phyloP scores from a whole-genome alignment of 2,113 vertebrate species.

The Boulengeromyrus knoepffleri region DNA sequence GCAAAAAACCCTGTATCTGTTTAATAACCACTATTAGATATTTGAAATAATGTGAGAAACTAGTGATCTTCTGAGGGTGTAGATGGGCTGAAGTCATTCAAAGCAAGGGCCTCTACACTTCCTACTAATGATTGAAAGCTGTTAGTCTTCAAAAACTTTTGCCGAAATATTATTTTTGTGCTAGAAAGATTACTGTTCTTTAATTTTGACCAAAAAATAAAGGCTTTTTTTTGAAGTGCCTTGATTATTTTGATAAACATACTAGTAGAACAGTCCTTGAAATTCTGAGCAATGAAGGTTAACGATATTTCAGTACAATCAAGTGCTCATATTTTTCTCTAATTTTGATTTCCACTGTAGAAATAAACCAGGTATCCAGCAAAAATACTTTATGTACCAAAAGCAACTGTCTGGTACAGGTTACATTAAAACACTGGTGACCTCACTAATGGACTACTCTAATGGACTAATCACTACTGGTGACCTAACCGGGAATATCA shows the following conservation, averaged over 20 bases:
- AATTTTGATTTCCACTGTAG: background rate
- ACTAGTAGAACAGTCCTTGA: background rate
- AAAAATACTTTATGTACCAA: background rate
- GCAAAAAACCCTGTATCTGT: too few species aligned
- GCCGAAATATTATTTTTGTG: background rate
- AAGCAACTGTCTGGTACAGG: background rate
- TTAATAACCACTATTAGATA: too few species aligned
- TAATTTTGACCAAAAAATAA: background rate
- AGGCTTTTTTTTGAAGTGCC: background rate
- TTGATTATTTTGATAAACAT: background rate
- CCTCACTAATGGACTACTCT: background rate
- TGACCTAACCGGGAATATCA: background rate
- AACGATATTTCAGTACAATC: background rate
- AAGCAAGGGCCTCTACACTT: background rate
- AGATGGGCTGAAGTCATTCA: background rate
- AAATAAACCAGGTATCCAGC: background rate
- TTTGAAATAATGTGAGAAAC: background rate
- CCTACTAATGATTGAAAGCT: background rate
- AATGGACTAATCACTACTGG: too few species aligned
- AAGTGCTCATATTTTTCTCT: background rate
- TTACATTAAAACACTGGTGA: background rate
- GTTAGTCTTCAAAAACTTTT: background rate
- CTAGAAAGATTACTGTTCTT: background rate
- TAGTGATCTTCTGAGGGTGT: background rate
- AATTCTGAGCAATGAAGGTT: background rate